Conservation (phyloP, 2,113 vertebrate genomes). For the Etheostoma spectabile region DNA sequence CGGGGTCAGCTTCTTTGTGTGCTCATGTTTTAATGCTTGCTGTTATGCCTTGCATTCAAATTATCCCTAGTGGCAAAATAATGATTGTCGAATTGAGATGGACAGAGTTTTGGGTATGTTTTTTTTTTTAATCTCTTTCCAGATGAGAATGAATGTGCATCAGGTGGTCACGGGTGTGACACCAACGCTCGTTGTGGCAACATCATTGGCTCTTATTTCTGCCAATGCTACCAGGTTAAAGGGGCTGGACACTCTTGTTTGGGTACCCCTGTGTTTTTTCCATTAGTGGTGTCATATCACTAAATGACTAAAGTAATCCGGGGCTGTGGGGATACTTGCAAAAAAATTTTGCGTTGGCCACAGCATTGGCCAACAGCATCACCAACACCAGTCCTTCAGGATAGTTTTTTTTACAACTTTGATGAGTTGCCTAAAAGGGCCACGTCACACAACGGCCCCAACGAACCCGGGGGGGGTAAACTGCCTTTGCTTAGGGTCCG, state of each 20-base stretch:
- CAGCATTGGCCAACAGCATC: constrained; percentile 2
- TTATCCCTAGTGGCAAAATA: neutral
- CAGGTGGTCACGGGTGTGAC: constrained; percentile 81
- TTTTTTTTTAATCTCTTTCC: neutral
- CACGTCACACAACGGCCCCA: constrained; percentile 81
- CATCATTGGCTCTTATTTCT: constrained; percentile 86
- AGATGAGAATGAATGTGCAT: constrained; percentile 86
- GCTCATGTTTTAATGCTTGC: constrained; percentile 46
- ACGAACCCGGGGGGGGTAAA: constrained; percentile 77
- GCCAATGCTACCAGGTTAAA: constrained; percentile 86
- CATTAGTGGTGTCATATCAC: neutral
- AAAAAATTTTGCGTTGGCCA: neutral
- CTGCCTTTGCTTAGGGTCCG: too few relatives aligned
- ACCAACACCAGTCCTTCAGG: neutral
- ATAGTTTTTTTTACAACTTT: constrained; percentile 70
- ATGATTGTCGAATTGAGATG: constrained; percentile 23
- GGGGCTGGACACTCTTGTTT: constrained; percentile 85
- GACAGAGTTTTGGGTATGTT: neutral
- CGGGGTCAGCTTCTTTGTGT: constrained; percentile 49
- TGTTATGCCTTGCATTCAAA: constrained; percentile 54
- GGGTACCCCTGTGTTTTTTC: constrained; percentile 63
- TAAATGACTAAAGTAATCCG: neutral
- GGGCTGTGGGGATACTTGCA: neutral
- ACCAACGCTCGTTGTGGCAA: constrained; percentile 85
- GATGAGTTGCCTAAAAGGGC: constrained; percentile 82